Evolutionary conservation across 92 coral and sea anemone genomes (phyloP), one percentile per base, ranked within the genome.

Genomic region (Palythoa grandis): DNA sequence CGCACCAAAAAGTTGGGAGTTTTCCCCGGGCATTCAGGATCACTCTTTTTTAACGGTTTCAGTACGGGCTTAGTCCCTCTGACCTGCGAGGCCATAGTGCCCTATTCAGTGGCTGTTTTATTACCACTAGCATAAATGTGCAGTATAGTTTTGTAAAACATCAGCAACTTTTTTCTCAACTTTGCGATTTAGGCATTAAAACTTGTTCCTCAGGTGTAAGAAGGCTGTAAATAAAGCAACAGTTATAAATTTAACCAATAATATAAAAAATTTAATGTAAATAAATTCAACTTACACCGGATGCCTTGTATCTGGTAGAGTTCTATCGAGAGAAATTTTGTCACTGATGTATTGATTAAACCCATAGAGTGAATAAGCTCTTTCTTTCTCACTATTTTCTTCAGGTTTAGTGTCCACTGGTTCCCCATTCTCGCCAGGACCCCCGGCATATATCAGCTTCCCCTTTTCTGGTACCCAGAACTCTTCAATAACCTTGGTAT

Each of bases 271-370:
- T 7, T 54, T 54, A 47, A 19, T 13, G 24, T 10, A 16, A 7
- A 24, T 48, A 13, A 16, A 65, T 38, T 47, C 11, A 77, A 95
- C 99, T 95, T 84, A 97, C 99, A 88, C 92, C 8, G 85, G 65
- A 76, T 94, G 96, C 82, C 99, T 86, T 20, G 99, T 97, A 52
- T 97, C 99, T 22, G 85, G 91, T 37, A 97, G 19, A 14, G 95
- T 77, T 35, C 99, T 90, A 47, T 93, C 91, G 82, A 95, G 85
- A 9, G 99, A 95, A 24, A 97, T 95, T 80, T 93, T 90, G 84
- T 97, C 99, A 77, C 99, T 97, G 77, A 95, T 86, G 68, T 86
- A 91, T 57, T 97, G 99, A 87, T 97, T 97, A 72, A 97, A 97
- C 19, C 99, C 99, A 77, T 93, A 97, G 54, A 93, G 97, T 0